Base-by-base conservation (phyloP, 1,140 invertebrate genomes). In the Rhyacophila brunnea region DNA sequence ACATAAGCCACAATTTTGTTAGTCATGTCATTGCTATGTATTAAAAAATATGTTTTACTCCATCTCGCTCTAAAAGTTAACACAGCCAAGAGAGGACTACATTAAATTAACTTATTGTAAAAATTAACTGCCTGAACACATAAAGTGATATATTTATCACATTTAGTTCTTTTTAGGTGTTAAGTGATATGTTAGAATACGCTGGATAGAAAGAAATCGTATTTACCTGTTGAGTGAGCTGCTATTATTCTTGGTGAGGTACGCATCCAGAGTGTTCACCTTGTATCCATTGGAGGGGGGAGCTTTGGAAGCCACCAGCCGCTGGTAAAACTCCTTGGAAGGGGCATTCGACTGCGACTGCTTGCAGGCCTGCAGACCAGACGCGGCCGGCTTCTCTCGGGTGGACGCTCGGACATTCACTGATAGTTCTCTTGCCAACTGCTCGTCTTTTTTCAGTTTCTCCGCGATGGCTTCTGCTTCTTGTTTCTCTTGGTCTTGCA, bases 401-500 rank as follows among this genome's bases (percentile, higher is more conserved):
- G 23, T 28, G 51, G 36, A 14, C 19, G 23, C 23, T 38, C 14
- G 51, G 11, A 42, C 13, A 13, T 20, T 43, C 10, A 38, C 14
- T 0, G 54, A 43, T 14, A 65, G 23, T 50, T 61, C 32, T 15
- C 50, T 42, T 0, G 63, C 63, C 10, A 54, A 17, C 46, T 45
- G 51, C 52, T 65, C 62, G 17, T 64, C 62, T 15, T 36, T n/a
- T 42, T 55, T 18, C 10, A 65, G 40, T 15, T 54, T 55, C 10
- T 32, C 11, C 1, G 15, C 0, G n/a, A n/a, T n/a, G 6, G 35
- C 35, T 35, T 58, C 58, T 28, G 34, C 13, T 35, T 54, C 50
- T 0, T 40, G 28, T 13, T 23, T 46, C 18, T 65, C 63, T 34
- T 58, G 49, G 23, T 65, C 58, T 55, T 65, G 58, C 10, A 65